Evolutionary conservation across 2,113 vertebrate genomes (phyloP), one percentile per base, ranked within the genome.

Genomic region (Ahaetulla prasina): DNA sequence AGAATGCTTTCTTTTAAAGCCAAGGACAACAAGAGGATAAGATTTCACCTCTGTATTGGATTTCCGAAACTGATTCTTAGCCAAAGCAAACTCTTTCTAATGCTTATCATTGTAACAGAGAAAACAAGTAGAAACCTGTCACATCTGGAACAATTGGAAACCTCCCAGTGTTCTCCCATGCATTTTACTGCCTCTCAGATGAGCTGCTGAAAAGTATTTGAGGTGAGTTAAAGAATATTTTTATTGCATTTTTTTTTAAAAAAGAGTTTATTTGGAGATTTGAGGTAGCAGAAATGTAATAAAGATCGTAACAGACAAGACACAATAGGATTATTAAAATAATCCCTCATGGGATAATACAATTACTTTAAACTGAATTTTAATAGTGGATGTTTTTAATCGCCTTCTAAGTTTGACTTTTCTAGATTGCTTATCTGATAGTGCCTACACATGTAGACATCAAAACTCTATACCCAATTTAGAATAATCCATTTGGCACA

Each of bases 11-110:
- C 30, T 8, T 90, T 96, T 94, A 91, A 96, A 97, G 93, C 89
- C 93, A 94, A 39, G 91, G 88, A 94, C 89, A 8, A 96, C 94
- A 88, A 91, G 2, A 3, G 54, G 97, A 97, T 98, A 95, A 84
- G 95, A 94, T 98, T 98, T 97, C 98, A 97, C 1, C 0, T 55
- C 88, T 92, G 96, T 97, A 88, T 98, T 96, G 96, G 90, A 95
- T 98, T 98, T 98, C 98, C 22, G 96, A 96, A 97, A 97, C 97
- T 96, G 96, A 96, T 96, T 96, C 95, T 95, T 96, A 93, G 68
- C 95, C 94, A 94, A 89, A 90, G 87, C 94, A 94, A 96, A 92
- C 92, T 95, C 91, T 95, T 94, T 93, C 95, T 85, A 94, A 95
- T 97, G 94, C 91, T 94, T 85, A 96, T 57, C 84, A 93, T 92